These are phyloP conservation scores for Lissonota sp. DNA, from an alignment of 2,888 invertebrate species.

Conservation along the genomic window DNA sequence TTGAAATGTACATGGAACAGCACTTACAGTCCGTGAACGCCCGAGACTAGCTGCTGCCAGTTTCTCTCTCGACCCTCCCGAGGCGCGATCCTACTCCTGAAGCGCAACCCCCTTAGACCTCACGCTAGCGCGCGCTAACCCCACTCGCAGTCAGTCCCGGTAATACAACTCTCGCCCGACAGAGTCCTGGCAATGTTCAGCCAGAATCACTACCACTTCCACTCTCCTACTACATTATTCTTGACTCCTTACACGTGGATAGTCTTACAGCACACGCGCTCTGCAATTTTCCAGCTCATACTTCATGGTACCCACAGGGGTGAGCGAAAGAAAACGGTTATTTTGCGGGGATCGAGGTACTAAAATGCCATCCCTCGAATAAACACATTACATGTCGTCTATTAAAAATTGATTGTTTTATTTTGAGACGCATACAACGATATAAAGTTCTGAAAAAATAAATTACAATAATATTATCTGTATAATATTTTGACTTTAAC, in stretches of 20 bases:
- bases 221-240: conserved; percentile 8
- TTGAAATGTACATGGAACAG: conserved; percentile 80
- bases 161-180: conserved; percentile 44
- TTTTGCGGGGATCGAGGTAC: no score
- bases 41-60: conserved; percentile 50
- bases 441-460: no score
- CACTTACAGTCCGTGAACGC: conserved; percentile 79
- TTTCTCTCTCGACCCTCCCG: conserved; percentile 47
- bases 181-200: conserved; percentile 30
- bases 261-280: neutral
- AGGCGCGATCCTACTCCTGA: conserved; percentile 3
- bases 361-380: no score
- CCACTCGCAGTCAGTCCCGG: conserved; percentile 35
- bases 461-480: no score
- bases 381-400: no score
- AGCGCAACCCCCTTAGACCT: conserved; percentile 57
- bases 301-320: no score
- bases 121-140: conserved; percentile 37
- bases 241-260: neutral
- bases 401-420: no score
- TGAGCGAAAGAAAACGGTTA: no score
- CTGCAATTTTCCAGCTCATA: neutral
- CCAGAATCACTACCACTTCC: conserved; percentile 36
- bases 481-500: no score
- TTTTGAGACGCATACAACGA: no score